Percentiles rank a stretch among this genome's conserved stretches.
These are phyloP conservation scores for Drosophila neoperkinsi DNA, from an alignment of 2,888 invertebrate species.

Conservation along the genomic window DNA sequence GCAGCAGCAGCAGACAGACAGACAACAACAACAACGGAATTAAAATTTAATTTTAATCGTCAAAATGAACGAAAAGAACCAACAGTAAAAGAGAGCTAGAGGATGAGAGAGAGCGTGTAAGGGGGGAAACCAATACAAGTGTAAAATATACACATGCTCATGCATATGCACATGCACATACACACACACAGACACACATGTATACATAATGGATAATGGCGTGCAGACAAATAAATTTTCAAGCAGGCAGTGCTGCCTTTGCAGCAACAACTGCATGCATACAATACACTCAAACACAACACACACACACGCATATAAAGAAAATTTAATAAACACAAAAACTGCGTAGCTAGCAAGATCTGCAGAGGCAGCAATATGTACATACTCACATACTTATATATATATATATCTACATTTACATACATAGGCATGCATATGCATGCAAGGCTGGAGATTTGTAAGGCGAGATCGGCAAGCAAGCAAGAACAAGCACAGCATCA, in stretches of 20 bases:
- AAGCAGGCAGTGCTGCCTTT: slow-evolving; percentile 47
- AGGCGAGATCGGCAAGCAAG: slow-evolving; percentile 64
- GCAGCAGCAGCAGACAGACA: slow-evolving; percentile 46
- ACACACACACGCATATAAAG: slow-evolving; percentile 22
- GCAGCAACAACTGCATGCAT: slow-evolving; percentile 35
- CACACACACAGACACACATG: slow-evolving; percentile 21
- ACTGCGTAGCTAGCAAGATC: slow-evolving; percentile 51
- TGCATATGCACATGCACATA: slow-evolving; percentile 29
- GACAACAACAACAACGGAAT: slow-evolving; percentile 61
- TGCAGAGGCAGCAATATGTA: slow-evolving; percentile 35
- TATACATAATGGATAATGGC: slow-evolving; percentile 66
- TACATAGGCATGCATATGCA: slow-evolving; percentile 7
- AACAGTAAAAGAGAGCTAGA: slow-evolving; percentile 22
- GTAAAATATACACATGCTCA: slow-evolving; percentile 39
- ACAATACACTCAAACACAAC: slow-evolving; percentile 13
- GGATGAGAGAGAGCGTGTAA: neutral
- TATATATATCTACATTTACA: slow-evolving; percentile 2
- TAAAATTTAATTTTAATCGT: slow-evolving; percentile 79
- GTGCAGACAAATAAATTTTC: slow-evolving; percentile 77
- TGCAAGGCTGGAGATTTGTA: slow-evolving; percentile 63
- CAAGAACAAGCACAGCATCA: slow-evolving; percentile 45
- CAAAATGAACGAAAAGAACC: slow-evolving; percentile 69
- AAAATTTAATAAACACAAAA: slow-evolving; percentile 74
- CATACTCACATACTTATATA: slow-evolving; percentile 5
- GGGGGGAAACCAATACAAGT: slow-evolving; percentile 26